Evolutionary conservation across 2,888 invertebrate species (phyloP).

Genomic region (Machimus atricapillus): DNA sequence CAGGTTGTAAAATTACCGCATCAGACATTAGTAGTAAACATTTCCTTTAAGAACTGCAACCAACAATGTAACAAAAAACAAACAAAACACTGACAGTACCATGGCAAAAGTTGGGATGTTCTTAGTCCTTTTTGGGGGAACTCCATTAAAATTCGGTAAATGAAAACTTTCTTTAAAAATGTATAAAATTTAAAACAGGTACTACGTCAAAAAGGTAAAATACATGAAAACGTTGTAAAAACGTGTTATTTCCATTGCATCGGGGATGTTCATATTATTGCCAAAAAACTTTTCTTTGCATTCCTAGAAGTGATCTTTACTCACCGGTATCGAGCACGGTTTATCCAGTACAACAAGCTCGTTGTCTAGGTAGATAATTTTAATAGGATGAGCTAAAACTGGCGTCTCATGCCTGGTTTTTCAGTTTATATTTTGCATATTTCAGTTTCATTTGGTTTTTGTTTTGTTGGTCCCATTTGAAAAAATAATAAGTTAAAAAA

Average conservation of each 20-base stretch:
- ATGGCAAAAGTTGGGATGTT: neutral
- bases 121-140: neutral
- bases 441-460: constrained; percentile 35
- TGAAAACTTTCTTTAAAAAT: neutral
- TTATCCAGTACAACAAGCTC: constrained; percentile 89
- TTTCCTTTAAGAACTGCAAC: neutral
- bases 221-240: neutral
- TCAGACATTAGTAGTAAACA: neutral
- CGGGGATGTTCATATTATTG: neutral
- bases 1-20: neutral
- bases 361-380: constrained; percentile 82
- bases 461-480: constrained; percentile 39
- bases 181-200: neutral
- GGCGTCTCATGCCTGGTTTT: constrained; percentile 81
- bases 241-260: neutral
- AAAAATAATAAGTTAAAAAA: constrained; percentile 36
- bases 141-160: neutral
- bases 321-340: constrained; percentile 88
- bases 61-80: constrained; percentile 16
- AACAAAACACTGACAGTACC: neutral
- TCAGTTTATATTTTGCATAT: constrained; percentile 1
- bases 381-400: constrained; percentile 79
- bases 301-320: constrained; percentile 58
- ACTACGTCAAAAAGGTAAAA: neutral
- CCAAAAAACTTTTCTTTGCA: constrained; percentile 29